phyloP scores from a whole-genome alignment of 53 echinoderm and acorn worm species.

The Echinometra lucunter region DNA sequence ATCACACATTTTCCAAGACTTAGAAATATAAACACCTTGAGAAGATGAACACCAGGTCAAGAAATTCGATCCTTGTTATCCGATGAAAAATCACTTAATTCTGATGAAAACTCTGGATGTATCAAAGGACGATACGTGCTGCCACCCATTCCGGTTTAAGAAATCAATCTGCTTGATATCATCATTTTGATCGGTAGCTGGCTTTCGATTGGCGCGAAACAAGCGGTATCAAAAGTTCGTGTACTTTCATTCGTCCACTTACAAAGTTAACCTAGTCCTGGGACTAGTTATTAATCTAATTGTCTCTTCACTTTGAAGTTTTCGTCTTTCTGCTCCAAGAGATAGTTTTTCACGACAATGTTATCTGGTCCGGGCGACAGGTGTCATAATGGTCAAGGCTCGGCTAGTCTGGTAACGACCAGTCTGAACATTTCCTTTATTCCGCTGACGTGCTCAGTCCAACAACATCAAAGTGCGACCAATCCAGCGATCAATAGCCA shows the following conservation, averaged over 20 bases:
- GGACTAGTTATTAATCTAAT: conserved; percentile 36
- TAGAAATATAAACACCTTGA: not conserved
- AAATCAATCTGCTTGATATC: not conserved
- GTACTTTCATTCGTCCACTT: not conserved
- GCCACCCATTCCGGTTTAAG: not conserved
- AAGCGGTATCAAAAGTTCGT: not conserved
- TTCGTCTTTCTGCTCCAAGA: not conserved
- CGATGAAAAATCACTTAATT: not conserved
- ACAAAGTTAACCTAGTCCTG: not conserved
- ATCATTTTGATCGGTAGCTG: not conserved
- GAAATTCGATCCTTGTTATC: not conserved
- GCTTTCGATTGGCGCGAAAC: not conserved
- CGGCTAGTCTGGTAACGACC: not conserved
- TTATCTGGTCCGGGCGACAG: not conserved
- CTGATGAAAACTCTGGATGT: not conserved
- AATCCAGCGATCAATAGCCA: too few species aligned
- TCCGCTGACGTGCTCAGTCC: not conserved
- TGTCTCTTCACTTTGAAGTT: conserved; percentile 13
- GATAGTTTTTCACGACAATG: not conserved
- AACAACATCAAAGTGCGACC: too few species aligned
- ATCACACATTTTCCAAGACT: not conserved
- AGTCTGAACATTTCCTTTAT: not conserved
- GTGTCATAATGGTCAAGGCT: conserved; percentile 8
- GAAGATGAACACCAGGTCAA: not conserved
- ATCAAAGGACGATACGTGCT: not conserved